Base-by-base conservation (phyloP, 2,113 vertebrate species). In the Rhinogobius similis region DNA sequence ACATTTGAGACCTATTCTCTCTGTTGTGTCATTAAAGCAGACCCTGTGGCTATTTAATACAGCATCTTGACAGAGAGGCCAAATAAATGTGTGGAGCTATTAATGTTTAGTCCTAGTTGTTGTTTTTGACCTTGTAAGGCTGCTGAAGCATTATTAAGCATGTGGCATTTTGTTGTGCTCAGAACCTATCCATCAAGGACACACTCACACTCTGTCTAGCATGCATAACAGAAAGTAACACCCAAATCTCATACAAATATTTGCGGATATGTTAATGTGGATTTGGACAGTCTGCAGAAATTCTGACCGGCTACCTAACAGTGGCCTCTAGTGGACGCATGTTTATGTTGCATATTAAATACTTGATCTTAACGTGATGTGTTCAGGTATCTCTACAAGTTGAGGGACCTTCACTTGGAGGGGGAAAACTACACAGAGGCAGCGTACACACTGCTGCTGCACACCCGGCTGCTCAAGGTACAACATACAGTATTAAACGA, bases 381-480 rank as follows among this genome's bases (percentile, higher is more conserved):
- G 1, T 27, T 56, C 65, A 99, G 98, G 77, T 99, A 99, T 77
- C 94, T 99, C 44, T 98, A 99, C 86, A 99, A 99, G 73, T 82
- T 98, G 73, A 91, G 96, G 6, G 96, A 99, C 87, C 95, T 98
- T 90, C 98, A 99, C 87, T 87, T 98, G 89, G 97, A 98, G 70
- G 95, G 94, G 62, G 98, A 98, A 78, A 98, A 98, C 86, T 98
- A 95, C 92, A 99, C 97, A 0, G 98, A 99, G 83, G 98, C 98
- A 0, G 96, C 97, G 0, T 98, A 99, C 50, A 96, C 96, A 0
- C 93, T 99, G 41, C 92, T 98, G 7, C 95, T 99, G 16, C 97
- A 99, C 55, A 97, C 96, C 0, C 96, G 95, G 77, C 94, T 99
- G 76, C 93, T 98, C 75, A 98, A 98, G 95, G 98, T 98, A 76